Percentiles rank a stretch among this genome's conserved stretches.
These are phyloP conservation scores for Heliconius hewitsoni DNA, from an alignment of 1,140 invertebrate genomes.

Conservation along the genomic window DNA sequence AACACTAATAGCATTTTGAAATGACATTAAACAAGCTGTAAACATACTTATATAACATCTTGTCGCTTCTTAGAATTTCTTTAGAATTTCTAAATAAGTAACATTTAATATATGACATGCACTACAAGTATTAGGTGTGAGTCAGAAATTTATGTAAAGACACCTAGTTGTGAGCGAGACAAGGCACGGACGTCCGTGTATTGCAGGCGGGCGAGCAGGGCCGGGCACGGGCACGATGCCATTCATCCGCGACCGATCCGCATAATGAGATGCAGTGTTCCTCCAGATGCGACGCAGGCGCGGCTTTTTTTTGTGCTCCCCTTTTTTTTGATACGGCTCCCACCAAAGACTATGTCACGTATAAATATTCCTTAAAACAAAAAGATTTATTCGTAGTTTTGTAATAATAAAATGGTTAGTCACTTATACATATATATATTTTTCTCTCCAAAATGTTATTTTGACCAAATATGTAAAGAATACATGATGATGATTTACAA, in stretches of 20 bases:
- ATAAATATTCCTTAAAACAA: constrained; percentile 37
- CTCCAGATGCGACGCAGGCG: constrained; percentile 78
- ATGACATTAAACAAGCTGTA: neutral
- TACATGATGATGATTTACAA: neutral
- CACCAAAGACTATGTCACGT: constrained; percentile 57
- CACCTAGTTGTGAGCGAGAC: constrained; percentile 10
- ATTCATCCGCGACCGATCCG: constrained; percentile 67
- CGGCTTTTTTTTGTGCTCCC: constrained; percentile 68
- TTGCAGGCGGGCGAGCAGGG: constrained; percentile 31
- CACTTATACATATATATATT: neutral
- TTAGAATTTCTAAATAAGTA: no score
- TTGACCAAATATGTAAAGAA: neutral
- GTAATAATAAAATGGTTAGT: constrained; percentile 7
- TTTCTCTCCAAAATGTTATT: neutral
- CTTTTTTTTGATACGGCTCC: constrained; percentile 61
- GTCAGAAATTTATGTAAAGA: constrained; percentile 2
- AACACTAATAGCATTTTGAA: neutral
- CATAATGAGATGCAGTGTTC: constrained; percentile 76
- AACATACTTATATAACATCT: neutral
- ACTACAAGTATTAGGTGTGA: neutral
- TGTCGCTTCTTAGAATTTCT: neutral
- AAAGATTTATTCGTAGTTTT: constrained; percentile 17
- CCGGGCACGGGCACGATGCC: constrained; percentile 49
- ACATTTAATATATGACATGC: no score
- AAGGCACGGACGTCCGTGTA: constrained; percentile 37